phyloP scores from a whole-genome alignment of 2,888 invertebrate genomes.

The Drosophila stalkeri region DNA sequence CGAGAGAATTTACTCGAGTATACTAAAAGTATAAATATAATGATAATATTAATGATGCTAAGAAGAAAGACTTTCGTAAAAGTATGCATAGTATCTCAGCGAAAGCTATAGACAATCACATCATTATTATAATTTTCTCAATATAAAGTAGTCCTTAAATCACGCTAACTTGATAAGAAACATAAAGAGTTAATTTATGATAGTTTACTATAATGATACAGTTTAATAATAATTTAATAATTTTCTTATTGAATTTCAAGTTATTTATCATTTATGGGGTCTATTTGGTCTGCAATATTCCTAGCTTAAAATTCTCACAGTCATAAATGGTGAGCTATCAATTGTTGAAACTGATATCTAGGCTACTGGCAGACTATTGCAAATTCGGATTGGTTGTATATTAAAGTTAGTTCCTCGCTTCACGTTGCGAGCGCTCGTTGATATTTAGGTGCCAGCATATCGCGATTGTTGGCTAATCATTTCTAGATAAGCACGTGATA shows the following conservation, averaged over 20 bases:
- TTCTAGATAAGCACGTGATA: constrained; percentile 66
- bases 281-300: not conserved
- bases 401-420: constrained; percentile 2
- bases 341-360: not conserved
- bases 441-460: constrained; percentile 23
- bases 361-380: not conserved
- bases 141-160: not conserved
- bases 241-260: not conserved
- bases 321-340: not conserved
- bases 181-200: not conserved
- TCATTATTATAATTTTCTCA: not conserved
- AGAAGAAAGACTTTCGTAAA: not conserved
- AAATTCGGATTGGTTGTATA: not conserved
- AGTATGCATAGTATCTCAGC: not conserved
- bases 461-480: constrained; percentile 38
- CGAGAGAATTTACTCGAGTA: not conserved
- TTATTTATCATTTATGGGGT: not conserved
- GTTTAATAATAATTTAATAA: no score
- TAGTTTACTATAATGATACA: not conserved
- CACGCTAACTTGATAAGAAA: not conserved
- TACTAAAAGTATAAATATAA: no score
- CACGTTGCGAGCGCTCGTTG: constrained; percentile 27
- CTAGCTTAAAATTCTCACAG: not conserved
- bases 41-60: not conserved
- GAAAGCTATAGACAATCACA: not conserved